Conservation (phyloP, 2,113 vertebrate genomes). For the Sialia sialis region DNA sequence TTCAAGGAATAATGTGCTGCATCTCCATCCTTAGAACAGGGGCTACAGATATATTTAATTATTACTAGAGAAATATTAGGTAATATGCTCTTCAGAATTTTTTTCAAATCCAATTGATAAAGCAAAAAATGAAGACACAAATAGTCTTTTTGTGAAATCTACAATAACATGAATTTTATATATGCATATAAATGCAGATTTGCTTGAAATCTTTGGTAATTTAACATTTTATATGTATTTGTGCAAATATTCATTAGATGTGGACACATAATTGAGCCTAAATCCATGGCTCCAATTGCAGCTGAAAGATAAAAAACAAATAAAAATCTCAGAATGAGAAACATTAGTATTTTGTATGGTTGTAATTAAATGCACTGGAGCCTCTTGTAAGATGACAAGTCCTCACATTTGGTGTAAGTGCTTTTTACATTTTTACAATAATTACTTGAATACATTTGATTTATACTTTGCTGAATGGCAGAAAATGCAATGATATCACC, state of each 20-base stretch:
- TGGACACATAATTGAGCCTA: background rate
- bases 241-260: background rate
- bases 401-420: background rate
- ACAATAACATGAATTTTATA: fast-evolving
- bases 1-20: background rate
- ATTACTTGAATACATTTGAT: background rate
- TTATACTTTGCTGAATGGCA: background rate
- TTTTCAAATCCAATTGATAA: background rate
- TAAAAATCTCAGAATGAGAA: background rate
- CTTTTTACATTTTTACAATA: background rate
- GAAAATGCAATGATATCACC: background rate
- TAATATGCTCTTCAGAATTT: background rate
- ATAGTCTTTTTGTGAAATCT: background rate
- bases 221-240: background rate
- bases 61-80: background rate
- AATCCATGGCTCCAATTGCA: background rate
- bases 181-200: background rate
- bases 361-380: background rate
- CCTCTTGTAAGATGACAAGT: background rate
- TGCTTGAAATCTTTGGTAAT: background rate
- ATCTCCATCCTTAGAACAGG: background rate
- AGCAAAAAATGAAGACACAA: background rate
- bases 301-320: background rate
- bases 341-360: background rate
- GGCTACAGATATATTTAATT: background rate